A percentile compares a stretch with the other conserved stretches of the same genome.
phyloP scores from a whole-genome alignment of 2,113 vertebrate species.

The Tor tambroides region DNA sequence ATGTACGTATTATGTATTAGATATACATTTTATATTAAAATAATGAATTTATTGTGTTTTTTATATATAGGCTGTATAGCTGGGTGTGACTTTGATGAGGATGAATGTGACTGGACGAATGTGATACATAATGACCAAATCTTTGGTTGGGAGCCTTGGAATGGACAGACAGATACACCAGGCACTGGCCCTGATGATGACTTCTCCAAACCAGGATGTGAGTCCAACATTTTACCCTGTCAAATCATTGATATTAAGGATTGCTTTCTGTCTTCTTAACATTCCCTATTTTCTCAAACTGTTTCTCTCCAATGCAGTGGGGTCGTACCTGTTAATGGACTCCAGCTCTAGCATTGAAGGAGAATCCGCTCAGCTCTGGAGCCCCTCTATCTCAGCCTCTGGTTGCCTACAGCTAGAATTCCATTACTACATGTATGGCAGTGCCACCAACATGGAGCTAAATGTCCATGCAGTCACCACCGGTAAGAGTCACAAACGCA shows the following conservation, averaged over 20 bases:
- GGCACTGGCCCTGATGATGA: conserved; percentile 79
- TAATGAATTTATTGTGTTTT: background rate
- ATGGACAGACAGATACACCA: conserved; percentile 52
- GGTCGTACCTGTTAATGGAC: conserved; percentile 81
- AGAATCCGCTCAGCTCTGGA: conserved; percentile 68
- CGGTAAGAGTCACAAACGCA: conserved; percentile 68
- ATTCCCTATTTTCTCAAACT: background rate
- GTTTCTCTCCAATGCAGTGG: conserved; percentile 65
- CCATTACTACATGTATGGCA: conserved; percentile 77
- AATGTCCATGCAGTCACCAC: conserved; percentile 65
- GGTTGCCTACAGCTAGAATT: conserved; percentile 80
- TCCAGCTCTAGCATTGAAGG: conserved; percentile 40
- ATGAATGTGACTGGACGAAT: conserved; percentile 77
- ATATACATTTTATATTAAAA: background rate
- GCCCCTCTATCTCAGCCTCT: conserved; percentile 63
- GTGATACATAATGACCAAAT: background rate
- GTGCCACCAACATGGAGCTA: conserved; percentile 72
- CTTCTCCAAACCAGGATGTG: conserved; percentile 83
- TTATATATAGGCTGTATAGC: conserved; percentile 71
- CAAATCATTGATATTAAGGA: background rate
- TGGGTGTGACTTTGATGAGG: conserved; percentile 78
- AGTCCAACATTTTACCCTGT: conserved; percentile 44
- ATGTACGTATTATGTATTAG: too few relatives aligned
- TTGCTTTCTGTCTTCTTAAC: background rate
- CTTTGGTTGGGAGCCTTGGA: conserved; percentile 67